Conservation (phyloP, 2,797 vertebrate species). For the Percopsis omiscomaycus region DNA sequence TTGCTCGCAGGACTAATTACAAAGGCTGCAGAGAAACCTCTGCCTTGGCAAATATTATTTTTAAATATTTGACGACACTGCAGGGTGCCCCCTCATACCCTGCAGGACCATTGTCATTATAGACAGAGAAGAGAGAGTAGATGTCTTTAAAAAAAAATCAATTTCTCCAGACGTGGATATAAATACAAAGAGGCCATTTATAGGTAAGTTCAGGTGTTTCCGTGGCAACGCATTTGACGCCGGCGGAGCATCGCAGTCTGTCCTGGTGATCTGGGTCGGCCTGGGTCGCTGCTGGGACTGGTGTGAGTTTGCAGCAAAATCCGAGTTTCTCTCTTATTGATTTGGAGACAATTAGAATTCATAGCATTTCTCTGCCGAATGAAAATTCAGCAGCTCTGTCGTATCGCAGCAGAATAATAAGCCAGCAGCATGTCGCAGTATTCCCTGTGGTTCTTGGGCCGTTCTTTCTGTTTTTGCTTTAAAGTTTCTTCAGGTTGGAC, state of each 20-base stretch:
- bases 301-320: neutral
- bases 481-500: no score
- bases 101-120: conserved; percentile 62
- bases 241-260: conserved; percentile 1
- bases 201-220: no score
- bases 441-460: neutral
- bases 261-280: neutral
- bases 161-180: no score
- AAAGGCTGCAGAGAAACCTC: conserved; percentile 54
- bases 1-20: conserved; percentile 51
- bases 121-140: conserved; percentile 16
- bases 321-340: conserved; percentile 1
- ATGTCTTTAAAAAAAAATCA: no score
- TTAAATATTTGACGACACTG: conserved; percentile 48
- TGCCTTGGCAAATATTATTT: conserved; percentile 58
- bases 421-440: no score
- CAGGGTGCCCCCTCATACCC: conserved; percentile 48
- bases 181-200: no score
- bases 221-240: no score
- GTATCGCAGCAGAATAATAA: neutral
- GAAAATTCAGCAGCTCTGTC: neutral
- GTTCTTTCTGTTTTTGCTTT: no score
- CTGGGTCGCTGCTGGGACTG: neutral
- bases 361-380: neutral
- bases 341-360: conserved; percentile 3